Conservation (phyloP, 2,113 vertebrate species). For the Oenanthe melanoleuca region DNA sequence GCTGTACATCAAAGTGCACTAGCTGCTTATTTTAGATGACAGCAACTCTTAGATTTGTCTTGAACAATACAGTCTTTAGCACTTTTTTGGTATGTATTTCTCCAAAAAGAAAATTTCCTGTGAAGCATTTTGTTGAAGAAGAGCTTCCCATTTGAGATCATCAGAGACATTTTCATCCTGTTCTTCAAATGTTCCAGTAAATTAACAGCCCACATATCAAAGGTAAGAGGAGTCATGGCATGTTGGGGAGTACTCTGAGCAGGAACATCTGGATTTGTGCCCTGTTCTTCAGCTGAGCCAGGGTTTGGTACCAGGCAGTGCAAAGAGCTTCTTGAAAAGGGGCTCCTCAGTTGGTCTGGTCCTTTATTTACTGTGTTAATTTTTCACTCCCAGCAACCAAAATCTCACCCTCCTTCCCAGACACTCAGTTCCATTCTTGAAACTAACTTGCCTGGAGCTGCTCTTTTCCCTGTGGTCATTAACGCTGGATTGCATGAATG, state of each 20-base stretch:
- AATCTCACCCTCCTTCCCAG: background rate
- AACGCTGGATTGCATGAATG: background rate
- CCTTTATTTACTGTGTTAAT: background rate
- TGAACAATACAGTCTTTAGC: conserved; percentile 23
- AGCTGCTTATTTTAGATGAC: conserved; percentile 37
- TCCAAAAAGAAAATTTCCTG: conserved; percentile 11
- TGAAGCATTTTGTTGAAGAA: background rate
- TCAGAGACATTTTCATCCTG: background rate
- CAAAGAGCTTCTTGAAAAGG: background rate
- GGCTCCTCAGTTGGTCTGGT: background rate
- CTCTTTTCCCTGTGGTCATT: rapidly evolving
- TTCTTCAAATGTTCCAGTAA: background rate
- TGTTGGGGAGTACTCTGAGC: background rate
- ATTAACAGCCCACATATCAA: background rate
- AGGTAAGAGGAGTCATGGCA: background rate
- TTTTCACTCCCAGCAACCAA: background rate
- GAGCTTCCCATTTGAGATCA: background rate
- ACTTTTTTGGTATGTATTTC: background rate
- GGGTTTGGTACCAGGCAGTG: background rate
- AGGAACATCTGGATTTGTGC: background rate
- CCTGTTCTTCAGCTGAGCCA: background rate
- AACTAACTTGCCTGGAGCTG: background rate
- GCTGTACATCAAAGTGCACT: background rate
- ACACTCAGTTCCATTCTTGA: background rate
- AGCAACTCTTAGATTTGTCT: conserved; percentile 10